Evolutionary conservation across 2,113 vertebrate species (phyloP).

Genomic region (Solea solea): DNA sequence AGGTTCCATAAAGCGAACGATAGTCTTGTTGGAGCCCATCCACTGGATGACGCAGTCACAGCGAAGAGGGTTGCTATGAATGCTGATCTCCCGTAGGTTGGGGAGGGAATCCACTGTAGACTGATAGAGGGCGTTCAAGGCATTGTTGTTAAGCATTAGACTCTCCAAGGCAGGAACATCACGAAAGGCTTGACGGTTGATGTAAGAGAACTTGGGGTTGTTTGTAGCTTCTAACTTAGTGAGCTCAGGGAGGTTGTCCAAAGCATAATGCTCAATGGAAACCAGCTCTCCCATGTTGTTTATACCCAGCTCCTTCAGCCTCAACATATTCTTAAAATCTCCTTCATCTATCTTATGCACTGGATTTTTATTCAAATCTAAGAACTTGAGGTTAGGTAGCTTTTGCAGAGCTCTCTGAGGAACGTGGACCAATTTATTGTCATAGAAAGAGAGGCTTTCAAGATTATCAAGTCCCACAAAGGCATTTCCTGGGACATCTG

Average conservation of each 20-base stretch:
- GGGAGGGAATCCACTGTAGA: slow-evolving; percentile 92
- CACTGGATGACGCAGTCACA: slow-evolving; percentile 97
- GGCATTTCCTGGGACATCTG: slow-evolving; percentile 94
- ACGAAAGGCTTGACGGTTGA: slow-evolving; percentile 91
- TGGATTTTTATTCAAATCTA: slow-evolving; percentile 98
- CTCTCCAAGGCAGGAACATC: slow-evolving; percentile 95
- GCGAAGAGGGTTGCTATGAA: slow-evolving; percentile 94
- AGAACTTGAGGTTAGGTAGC: slow-evolving; percentile 94
- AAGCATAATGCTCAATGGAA: slow-evolving; percentile 89
- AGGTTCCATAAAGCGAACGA: slow-evolving; percentile 97
- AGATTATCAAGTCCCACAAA: slow-evolving; percentile 95
- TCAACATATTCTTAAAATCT: slow-evolving; percentile 95
- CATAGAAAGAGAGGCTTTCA: slow-evolving; percentile 97
- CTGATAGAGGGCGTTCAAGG: slow-evolving; percentile 92
- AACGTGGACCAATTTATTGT: slow-evolving; percentile 91
- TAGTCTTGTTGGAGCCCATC: slow-evolving; percentile 93
- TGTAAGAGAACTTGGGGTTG: slow-evolving; percentile 94
- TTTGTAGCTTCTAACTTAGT: slow-evolving; percentile 97
- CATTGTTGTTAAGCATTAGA: slow-evolving; percentile 97
- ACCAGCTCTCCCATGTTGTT: slow-evolving; percentile 98
- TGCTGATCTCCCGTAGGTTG: slow-evolving; percentile 94
- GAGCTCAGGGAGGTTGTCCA: slow-evolving; percentile 96
- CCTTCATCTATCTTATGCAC: slow-evolving; percentile 95
- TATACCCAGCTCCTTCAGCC: slow-evolving; percentile 94
- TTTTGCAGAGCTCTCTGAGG: slow-evolving; percentile 95